These are phyloP conservation scores for Cherax destructor DNA, from an alignment of 1,140 invertebrate species.

Conservation along the genomic window DNA sequence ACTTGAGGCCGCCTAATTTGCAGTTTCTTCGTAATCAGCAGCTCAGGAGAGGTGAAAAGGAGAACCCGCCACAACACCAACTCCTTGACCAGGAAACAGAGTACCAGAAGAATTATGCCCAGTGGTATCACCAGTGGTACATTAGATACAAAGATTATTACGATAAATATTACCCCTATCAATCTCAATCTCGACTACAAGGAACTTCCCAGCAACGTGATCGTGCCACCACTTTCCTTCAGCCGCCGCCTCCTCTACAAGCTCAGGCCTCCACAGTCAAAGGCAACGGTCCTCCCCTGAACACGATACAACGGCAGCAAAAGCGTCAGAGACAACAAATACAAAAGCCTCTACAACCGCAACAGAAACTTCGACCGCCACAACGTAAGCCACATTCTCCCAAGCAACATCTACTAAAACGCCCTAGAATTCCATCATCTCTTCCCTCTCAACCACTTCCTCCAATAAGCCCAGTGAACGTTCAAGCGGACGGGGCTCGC, in stretches of 20 bases:
- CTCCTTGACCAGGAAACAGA: constrained; percentile 1
- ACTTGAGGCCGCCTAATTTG: constrained; percentile 15
- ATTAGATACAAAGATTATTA: constrained; percentile 52
- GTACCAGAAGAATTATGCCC: constrained; percentile 62
- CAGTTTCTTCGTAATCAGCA: constrained; percentile 24
- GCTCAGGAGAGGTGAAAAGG: constrained; percentile 35
- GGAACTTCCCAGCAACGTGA: background rate
- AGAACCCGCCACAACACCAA: constrained; percentile 23
- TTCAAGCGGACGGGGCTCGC: background rate
- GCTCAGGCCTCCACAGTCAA: no score
- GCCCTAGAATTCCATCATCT: background rate
- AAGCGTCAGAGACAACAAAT: background rate
- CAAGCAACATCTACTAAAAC: background rate
- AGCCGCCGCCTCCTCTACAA: background rate
- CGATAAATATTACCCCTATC: constrained; percentile 47
- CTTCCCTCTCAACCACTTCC: background rate
- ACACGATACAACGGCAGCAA: background rate
- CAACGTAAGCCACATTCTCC: background rate
- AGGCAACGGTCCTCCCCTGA: background rate
- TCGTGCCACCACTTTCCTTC: background rate
- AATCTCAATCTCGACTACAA: background rate
- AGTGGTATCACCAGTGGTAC: constrained; percentile 67
- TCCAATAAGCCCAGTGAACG: background rate
- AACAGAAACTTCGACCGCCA: background rate
- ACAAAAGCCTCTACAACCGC: constrained; percentile 8